Evolutionary conservation across 1,140 invertebrate genomes (phyloP).

Genomic region (Holcopasites calliopsidis): DNA sequence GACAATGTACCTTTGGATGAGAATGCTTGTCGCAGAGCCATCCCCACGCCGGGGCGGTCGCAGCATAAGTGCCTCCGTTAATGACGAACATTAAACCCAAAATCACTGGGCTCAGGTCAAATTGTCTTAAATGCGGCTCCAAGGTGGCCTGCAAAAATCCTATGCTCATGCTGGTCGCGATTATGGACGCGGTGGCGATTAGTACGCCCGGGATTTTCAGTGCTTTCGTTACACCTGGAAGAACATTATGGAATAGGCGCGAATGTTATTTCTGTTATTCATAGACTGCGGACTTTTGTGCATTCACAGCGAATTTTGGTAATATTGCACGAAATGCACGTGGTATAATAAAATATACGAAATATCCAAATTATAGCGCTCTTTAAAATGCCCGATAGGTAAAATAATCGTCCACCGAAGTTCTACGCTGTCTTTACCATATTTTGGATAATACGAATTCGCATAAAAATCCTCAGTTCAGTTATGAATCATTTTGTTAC

Average conservation of each 20-base stretch:
- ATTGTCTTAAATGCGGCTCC: constrained; percentile 89
- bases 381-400: no score
- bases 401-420: no score
- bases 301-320: no score
- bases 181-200: constrained; percentile 85
- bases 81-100: constrained; percentile 93
- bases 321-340: no score
- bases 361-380: no score
- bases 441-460: no score
- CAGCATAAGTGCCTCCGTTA: constrained; percentile 91
- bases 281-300: background rate
- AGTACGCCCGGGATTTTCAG: constrained; percentile 86
- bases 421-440: no score
- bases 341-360: no score
- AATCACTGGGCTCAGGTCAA: constrained; percentile 86
- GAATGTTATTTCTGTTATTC: background rate
- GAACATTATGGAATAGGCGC: background rate
- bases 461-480: no score
- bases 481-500: no score
- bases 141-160: constrained; percentile 90
- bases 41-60: constrained; percentile 90
- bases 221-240: constrained; percentile 83
- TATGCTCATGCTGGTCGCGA: constrained; percentile 88
- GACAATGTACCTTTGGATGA: constrained; percentile 81
- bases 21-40: constrained; percentile 86